Base-by-base conservation (phyloP, 2,888 invertebrate genomes). In the Rhopalosiphum nymphaeae region DNA sequence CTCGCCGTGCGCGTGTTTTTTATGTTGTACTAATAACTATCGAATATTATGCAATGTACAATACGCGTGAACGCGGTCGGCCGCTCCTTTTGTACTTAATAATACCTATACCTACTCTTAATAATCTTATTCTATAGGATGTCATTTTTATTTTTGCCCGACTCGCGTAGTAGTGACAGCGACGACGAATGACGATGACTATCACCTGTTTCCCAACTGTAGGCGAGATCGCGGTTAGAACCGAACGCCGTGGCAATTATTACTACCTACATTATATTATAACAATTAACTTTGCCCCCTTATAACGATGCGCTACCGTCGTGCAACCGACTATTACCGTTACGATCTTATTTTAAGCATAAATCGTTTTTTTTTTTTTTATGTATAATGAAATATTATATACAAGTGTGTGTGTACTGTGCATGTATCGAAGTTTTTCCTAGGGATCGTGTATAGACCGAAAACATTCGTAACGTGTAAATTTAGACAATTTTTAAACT, bases 401-500 rank as follows among this genome's bases (percentile, higher is more conserved):
- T 88, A 42, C 53, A 67, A 53, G 44, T 56, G 11, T 92, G 29
- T 78, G 49, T 78, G 67, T 44, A n/a, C 29, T 91, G 84, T 53
- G 67, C 53, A 26, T 56, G 88, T 93, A 89, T 89, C 25, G 53
- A 89, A 2, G 78, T n/a, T 67, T 91, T 16, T 26, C 36, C 25
- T 91, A 94, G 86, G 53, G n/a, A 91, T 94, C 10, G 42, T 94
- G 67, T 94, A 94, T 87, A 94, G 87, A 94, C 44, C 85, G 67
- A 57, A 67, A 67, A n/a, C 86, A 61, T 94, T 93, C 86, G 25
- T 94, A 94, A 87, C 53, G 36, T 90, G 86, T 90, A 94, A 21
- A 94, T 86, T 85, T 91, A 94, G 90, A 91, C 61, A 94, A 91
- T 86, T 94, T 94, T 94, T 90, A 7, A 90, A 94, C 44, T 91